A percentile compares a stretch with the other conserved stretches of the same genome.
Conservation (phyloP, 2,113 vertebrate genomes). For the Xenopus laevis region DNA sequence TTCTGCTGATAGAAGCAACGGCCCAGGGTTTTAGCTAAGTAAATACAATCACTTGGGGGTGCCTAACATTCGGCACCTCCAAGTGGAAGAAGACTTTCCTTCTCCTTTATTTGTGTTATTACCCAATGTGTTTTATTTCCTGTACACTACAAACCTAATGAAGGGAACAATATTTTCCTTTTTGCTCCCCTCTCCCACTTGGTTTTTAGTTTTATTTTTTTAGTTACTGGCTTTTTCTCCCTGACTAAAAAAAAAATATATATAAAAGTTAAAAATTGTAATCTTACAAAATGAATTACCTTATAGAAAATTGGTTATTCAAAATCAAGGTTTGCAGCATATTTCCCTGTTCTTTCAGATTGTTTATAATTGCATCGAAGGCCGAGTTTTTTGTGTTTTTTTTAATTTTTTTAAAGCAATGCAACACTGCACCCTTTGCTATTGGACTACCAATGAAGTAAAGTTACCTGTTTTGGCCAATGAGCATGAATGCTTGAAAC, state of each 20-base stretch:
- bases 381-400: constrained; percentile 38
- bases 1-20: too few species aligned
- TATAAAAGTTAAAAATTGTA: background rate
- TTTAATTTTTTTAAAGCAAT: constrained; percentile 36
- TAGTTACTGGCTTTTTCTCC: constrained; percentile 68
- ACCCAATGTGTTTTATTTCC: constrained; percentile 53
- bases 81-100: too few species aligned
- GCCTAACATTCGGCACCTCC: too few species aligned
- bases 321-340: constrained; percentile 48
- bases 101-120: constrained; percentile 73
- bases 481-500: constrained; percentile 57
- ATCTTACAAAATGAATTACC: constrained; percentile 58
- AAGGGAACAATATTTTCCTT: constrained; percentile 81
- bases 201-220: constrained; percentile 63
- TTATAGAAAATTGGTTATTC: constrained; percentile 51
- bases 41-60: too few species aligned
- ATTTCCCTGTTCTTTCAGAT: constrained; percentile 32
- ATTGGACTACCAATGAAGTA: constrained; percentile 47
- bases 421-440: constrained; percentile 55
- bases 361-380: constrained; percentile 51
- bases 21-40: too few species aligned
- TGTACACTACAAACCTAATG: constrained; percentile 78
- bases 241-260: constrained; percentile 54
- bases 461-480: constrained; percentile 56
- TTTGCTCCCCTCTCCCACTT: constrained; percentile 47